Base-by-base conservation (phyloP, 2,113 vertebrate genomes). In the Semnopithecus entellus region DNA sequence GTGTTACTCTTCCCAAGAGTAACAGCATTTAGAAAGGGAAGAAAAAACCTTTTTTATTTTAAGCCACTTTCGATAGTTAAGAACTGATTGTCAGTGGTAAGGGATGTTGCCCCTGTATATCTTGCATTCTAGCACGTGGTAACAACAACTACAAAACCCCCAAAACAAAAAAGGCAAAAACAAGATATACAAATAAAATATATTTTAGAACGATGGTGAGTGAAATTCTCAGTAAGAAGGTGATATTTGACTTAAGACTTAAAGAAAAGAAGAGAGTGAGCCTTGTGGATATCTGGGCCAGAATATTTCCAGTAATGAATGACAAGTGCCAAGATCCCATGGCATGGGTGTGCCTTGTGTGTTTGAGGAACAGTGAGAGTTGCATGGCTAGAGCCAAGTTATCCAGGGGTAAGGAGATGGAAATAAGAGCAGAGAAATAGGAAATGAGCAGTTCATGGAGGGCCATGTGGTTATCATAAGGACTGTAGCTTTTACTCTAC, bases 41-140 rank as follows among this genome's bases (percentile, higher is more conserved):
- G 8, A 61, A 81, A 84, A 84, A 91, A n/a, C 1, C 20, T 48
- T 14, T 76, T 9, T 94, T 95, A 48, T 94, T 84, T 14, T 73
- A 64, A 94, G 76, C n/a, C 6, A 55, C 35, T 88, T 84, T 3
- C 3, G 22, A 27, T 61, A 76, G 16, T 6, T 5, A 25, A 72
- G 9, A 78, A 64, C 20, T 2, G 1, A n/a, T 43, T 35, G 5
- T 66, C 94, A 73, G 38, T 35, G 48, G 35, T 88, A 57, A 78
- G 40, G 45, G 80, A 68, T 2, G 9, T 59, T 48, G 2, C 30
- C 6, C 20, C 23, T 59, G 23, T 61, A 57, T 18, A 50, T 52
- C 25, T 84, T 79, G 20, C 1, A 75, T 90, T 73, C 30, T 55
- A 82, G 10, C 32, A 0, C 25, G 35, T 72, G 43, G 35, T 38